Evolutionary conservation across 35 echinoderm and acorn worm species (phyloP), one percentile per base, ranked within the genome.

Genomic region (Amphiura filiformis): DNA sequence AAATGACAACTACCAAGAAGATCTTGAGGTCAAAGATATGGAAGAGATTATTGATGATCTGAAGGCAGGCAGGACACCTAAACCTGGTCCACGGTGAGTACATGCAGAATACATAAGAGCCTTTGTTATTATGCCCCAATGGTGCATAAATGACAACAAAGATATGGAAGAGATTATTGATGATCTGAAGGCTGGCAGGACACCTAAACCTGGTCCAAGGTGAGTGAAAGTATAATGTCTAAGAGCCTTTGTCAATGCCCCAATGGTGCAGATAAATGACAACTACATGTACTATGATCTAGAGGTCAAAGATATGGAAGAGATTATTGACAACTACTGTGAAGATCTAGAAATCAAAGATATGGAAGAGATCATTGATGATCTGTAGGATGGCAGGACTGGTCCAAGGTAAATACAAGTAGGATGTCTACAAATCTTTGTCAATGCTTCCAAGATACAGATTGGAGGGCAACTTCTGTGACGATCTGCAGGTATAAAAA

Each of bases 271-370:
- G 2, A 12, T 20, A 65, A 65, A 0, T 65, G 31, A 70, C 61
- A n/a, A 97, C 39, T 78, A 91, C 18, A 94, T 91, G 76, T 97
- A 97, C 86, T 92, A 97, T 75, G 95, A 97, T 39, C 56, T 97
- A 39, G 37, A 90, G 23, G 95, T 97, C 41, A 90, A 88, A 28
- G 95, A 97, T 37, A 90, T 97, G 44, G 79, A 93, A 57, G 95
- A 97, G 77, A 97, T 97, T n/a, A 83, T 97, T 17, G 95, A 97
- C 87, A 92, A 97, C 96, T 13, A 99, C 95, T 93, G 89, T 99
- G 0, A 93, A 84, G 94, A 34, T 95, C 94, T 56, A 52, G 96
- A 99, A 35, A 86, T 90, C 20, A 91, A 90, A 34, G 96, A 99
- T 36, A 91, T 99, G 39, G 81, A 94, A 76, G 96, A 99, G 76